Base-by-base conservation (phyloP, 2,113 vertebrate genomes). In the Megaceryle maxima region DNA sequence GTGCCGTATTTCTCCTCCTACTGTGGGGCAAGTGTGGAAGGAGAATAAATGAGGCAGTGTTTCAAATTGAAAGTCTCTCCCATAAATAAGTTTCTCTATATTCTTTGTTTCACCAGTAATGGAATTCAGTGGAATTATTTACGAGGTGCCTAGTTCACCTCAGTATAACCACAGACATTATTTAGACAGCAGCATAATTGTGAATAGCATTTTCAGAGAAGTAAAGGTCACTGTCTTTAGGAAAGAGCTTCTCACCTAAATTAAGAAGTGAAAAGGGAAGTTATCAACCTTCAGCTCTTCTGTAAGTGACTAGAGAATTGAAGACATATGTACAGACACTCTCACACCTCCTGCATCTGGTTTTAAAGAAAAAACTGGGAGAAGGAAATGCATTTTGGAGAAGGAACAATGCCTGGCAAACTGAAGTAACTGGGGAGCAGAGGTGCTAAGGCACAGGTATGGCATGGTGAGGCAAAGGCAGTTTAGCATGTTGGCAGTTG, bases 121-220 rank as follows among this genome's bases (percentile, higher is more conserved):
- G 76, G 83, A 84, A 87, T 88, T 87, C 57, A 81, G 80, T 41
- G 35, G 64, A 79, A 85, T 91, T 92, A 90, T 96, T 95, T 97
- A 97, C 2, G 21, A 94, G 92, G 69, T 68, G 68, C 83, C 48
- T 62, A 75, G 60, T 84, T 95, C 88, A 95, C 80, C 88, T 94
- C 90, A 84, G 28, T 88, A 93, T 87, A 96, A 87, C 87, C 31
- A 80, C 75, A 87, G 93, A 92, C 33, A 69, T 91, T 94, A 95
- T 94, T 96, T 96, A 96, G 93, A 87, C 87, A 96, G 84, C 0
- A 0, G 12, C 63, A 91, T 93, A 95, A 96, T 70, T 95, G 74
- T 91, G 84, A 92, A 77, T 15, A 94, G 89, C 28, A 76, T 91
- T 95, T 97, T 57, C 87, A 91, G 92, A 91, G 93, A 86, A 77